phyloP scores from a whole-genome alignment of 2,888 invertebrate species.

The Acronicta psi region DNA sequence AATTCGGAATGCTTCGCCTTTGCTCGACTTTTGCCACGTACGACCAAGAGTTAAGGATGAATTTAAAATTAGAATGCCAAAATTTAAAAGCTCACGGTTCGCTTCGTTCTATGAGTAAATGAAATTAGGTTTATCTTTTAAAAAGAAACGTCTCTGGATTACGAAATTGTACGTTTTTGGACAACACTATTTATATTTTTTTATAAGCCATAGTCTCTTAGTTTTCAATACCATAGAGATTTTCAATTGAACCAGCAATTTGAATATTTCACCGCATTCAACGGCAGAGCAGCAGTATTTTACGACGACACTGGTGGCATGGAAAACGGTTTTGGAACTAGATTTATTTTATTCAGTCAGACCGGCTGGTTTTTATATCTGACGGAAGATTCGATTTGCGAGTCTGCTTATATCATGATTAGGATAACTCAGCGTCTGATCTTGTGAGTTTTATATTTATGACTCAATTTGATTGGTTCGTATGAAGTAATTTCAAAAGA shows the following conservation, averaged over 20 bases:
- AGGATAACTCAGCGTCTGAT: slow-evolving; percentile 27
- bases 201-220: slow-evolving; percentile 3
- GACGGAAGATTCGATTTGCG: slow-evolving; percentile 42
- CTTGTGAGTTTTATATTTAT: slow-evolving; percentile 33
- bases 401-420: slow-evolving; percentile 41
- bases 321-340: slow-evolving; percentile 43
- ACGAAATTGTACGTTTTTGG: slow-evolving; percentile 1
- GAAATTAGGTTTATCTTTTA: slow-evolving; percentile 47
- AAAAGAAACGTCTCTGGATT: slow-evolving; percentile 17
- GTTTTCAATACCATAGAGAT: slow-evolving; percentile 39
- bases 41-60: slow-evolving; percentile 74
- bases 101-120: slow-evolving; percentile 39
- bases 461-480: slow-evolving; percentile 31
- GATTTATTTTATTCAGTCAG: slow-evolving; percentile 53
- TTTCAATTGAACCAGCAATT: slow-evolving; percentile 60
- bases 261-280: slow-evolving; percentile 57
- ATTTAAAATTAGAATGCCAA: slow-evolving; percentile 81
- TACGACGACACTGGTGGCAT: slow-evolving; percentile 51
- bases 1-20: slow-evolving; percentile 80
- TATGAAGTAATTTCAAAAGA: slow-evolving; percentile 8
- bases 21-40: slow-evolving; percentile 75
- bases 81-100: slow-evolving; percentile 48
- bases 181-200: neutral
- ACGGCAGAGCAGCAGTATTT: slow-evolving; percentile 53
- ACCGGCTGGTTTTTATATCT: slow-evolving; percentile 54